phyloP scores from a whole-genome alignment of 2,797 vertebrate genomes.

The Pipistrellus kuhlii region DNA sequence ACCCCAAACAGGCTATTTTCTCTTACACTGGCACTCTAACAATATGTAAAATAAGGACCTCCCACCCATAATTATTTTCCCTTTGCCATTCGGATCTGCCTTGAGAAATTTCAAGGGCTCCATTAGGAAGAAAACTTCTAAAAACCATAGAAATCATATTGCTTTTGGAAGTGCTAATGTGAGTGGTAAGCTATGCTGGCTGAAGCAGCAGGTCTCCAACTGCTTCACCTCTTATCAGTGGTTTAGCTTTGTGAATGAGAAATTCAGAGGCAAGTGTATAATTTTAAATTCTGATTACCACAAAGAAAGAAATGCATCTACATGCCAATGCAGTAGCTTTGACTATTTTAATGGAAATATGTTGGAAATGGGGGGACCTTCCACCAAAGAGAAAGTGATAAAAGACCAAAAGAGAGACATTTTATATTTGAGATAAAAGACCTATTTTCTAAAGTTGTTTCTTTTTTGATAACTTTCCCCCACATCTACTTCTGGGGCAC shows the following conservation, averaged over 20 bases:
- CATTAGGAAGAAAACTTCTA: slow-evolving; percentile 72
- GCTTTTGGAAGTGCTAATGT: slow-evolving; percentile 78
- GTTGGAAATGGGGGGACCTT: slow-evolving; percentile 64
- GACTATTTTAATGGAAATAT: slow-evolving; percentile 64
- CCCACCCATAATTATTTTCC: slow-evolving; percentile 78
- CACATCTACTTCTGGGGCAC: slow-evolving; percentile 29
- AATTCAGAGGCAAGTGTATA: slow-evolving; percentile 71
- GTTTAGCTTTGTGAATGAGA: slow-evolving; percentile 78
- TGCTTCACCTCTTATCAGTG: slow-evolving; percentile 74
- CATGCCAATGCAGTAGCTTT: slow-evolving; percentile 63
- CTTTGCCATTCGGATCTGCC: slow-evolving; percentile 72
- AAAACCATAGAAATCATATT: slow-evolving; percentile 76
- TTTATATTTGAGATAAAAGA: slow-evolving; percentile 70
- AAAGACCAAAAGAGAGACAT: slow-evolving; percentile 68
- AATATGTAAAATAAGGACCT: slow-evolving; percentile 73
- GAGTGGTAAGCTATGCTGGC: slow-evolving; percentile 25
- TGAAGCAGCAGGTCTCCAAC: slow-evolving; percentile 56
- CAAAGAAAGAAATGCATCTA: slow-evolving; percentile 79
- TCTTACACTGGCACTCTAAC: slow-evolving; percentile 62
- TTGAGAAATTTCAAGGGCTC: slow-evolving; percentile 80
- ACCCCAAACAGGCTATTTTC: slow-evolving; percentile 48
- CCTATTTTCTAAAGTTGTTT: slow-evolving; percentile 70
- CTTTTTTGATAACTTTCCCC: slow-evolving; percentile 67
- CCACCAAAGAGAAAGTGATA: slow-evolving; percentile 69
- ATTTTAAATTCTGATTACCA: slow-evolving; percentile 79